Evolutionary conservation across 1,140 invertebrate genomes (phyloP).

Genomic region (Hormaphis cornu): DNA sequence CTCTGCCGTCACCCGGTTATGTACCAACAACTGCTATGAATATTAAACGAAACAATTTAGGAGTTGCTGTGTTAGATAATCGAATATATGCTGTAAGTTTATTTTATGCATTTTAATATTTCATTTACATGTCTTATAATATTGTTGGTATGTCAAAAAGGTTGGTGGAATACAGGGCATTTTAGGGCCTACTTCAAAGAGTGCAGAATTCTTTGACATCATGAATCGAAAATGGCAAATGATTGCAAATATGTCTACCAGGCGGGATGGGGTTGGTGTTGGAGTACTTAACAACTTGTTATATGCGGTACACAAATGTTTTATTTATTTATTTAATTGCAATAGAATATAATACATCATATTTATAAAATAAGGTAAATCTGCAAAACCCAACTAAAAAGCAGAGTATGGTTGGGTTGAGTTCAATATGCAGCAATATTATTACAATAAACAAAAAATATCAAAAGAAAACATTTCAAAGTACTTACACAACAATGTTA

Average conservation of each 20-base stretch:
- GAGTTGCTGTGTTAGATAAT: constrained; percentile 80
- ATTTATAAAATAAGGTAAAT: no score
- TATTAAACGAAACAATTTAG: constrained; percentile 80
- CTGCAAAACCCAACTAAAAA: no score
- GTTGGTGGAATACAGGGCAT: constrained; percentile 87
- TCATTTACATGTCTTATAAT: neutral
- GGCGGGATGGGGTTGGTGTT: constrained; percentile 87
- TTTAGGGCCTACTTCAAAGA: constrained; percentile 82
- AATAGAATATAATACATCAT: no score
- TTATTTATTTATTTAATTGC: no score
- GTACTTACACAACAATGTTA: no score
- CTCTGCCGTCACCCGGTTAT: constrained; percentile 59
- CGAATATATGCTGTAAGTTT: constrained; percentile 76
- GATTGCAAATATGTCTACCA: constrained; percentile 78
- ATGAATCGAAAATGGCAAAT: constrained; percentile 69
- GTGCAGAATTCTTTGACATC: constrained; percentile 79
- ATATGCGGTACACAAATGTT: constrained; percentile 54
- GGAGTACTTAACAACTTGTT: constrained; percentile 64
- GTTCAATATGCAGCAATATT: no score
- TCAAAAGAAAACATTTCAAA: no score
- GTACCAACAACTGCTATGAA: constrained; percentile 75
- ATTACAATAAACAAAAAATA: no score
- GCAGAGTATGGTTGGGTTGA: no score
- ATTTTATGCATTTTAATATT: neutral
- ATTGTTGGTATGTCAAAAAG: constrained; percentile 40